Evolutionary conservation across 2,888 invertebrate species (phyloP).

Genomic region (Tenthredo notha): DNA sequence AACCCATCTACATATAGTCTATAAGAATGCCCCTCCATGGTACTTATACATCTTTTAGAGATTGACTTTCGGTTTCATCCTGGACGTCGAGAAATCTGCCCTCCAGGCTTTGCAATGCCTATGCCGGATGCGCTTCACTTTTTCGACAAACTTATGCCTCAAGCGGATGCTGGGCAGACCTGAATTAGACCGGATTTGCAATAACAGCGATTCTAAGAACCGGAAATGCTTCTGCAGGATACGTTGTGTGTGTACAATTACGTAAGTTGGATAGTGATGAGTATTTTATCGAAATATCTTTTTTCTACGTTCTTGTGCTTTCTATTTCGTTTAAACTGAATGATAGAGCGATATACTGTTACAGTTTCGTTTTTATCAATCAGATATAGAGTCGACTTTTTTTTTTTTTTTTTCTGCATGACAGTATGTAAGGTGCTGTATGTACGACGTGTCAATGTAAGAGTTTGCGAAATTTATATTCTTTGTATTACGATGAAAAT

Average conservation of each 20-base stretch:
- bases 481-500: not conserved
- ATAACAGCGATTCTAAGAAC: not conserved
- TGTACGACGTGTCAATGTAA: not conserved
- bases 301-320: not conserved
- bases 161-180: not conserved
- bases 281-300: not conserved
- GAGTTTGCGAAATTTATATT: not conserved
- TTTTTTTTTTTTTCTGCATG: not conserved
- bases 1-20: not conserved
- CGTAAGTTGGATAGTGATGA: not conserved
- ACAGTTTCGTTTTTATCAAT: not conserved
- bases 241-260: not conserved
- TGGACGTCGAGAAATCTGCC: slow-evolving; percentile 36
- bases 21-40: not conserved
- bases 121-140: slow-evolving; percentile 16
- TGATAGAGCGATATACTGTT: not conserved
- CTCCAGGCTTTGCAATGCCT: slow-evolving; percentile 11
- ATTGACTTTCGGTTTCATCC: slow-evolving; percentile 4
- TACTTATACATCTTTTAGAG: slow-evolving; percentile 21
- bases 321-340: not conserved
- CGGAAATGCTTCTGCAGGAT: not conserved
- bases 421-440: not conserved
- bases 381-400: not conserved
- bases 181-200: slow-evolving; percentile 10
- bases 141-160: slow-evolving; percentile 6